These are phyloP conservation scores for Eurois occulta DNA, from an alignment of 2,888 invertebrate species.

Conservation along the genomic window DNA sequence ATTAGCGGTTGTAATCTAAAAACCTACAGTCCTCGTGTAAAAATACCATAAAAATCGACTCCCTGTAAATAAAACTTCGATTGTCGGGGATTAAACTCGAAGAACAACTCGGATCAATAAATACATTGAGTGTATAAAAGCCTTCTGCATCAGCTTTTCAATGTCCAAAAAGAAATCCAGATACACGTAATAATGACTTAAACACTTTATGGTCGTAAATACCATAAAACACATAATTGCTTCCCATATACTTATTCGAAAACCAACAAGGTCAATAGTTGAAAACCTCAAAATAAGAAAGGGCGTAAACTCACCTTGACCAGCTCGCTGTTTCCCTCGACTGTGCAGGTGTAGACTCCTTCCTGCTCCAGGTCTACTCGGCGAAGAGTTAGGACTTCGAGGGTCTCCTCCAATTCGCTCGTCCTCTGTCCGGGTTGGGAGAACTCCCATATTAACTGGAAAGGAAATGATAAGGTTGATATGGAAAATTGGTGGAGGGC, in stretches of 20 bases:
- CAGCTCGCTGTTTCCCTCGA: constrained; percentile 75
- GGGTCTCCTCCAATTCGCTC: constrained; percentile 73
- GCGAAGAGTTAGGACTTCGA: constrained; percentile 74
- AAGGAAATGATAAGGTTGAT: constrained; percentile 26
- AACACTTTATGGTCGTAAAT: not conserved
- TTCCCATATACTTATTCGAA: not conserved
- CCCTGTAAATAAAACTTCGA: not conserved
- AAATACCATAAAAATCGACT: not conserved
- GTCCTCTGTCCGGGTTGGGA: constrained; percentile 73
- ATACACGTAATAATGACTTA: too few species aligned
- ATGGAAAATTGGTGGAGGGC: not conserved
- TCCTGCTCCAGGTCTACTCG: constrained; percentile 74
- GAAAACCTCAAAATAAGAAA: not conserved
- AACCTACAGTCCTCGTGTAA: not conserved
- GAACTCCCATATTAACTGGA: constrained; percentile 81
- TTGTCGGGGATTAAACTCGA: not conserved
- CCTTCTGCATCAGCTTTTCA: not conserved
- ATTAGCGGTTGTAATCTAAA: not conserved
- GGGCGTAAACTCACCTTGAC: constrained; percentile 72
- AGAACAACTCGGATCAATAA: not conserved
- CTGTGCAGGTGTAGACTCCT: constrained; percentile 81
- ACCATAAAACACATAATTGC: not conserved
- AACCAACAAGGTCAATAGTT: not conserved
- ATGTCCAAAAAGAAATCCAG: too few species aligned
- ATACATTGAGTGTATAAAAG: not conserved